Evolutionary conservation across 2,797 vertebrate species (phyloP), one percentile per base, ranked within the genome.

Genomic region (Phoebastria nigripes): DNA sequence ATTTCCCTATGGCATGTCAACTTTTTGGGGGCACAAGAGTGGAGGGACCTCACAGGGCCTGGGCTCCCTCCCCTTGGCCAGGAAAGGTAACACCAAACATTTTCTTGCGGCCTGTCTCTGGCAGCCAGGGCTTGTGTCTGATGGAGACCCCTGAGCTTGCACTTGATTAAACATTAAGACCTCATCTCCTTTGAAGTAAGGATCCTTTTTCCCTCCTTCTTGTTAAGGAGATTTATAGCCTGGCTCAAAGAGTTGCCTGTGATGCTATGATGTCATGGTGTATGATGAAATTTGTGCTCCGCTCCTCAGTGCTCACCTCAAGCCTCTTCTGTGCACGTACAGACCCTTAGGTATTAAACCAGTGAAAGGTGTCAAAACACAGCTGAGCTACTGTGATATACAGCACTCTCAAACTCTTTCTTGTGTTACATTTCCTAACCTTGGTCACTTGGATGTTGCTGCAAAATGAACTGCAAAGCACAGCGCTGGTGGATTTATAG

Each of bases 141-240:
- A n/a, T 61, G 42, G 54, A 91, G 63, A 78, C 31, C 49, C 33
- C n/a, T 10, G 67, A 91, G 55, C 62, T 54, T 58, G 12, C 31
- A 28, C 59, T 90, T 67, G n/a, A 59, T 61, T 56, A 33, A 94
- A 80, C 8, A 44, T 74, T 47, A 56, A 94, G 87, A 15, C 55
- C 19, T 87, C 65, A 20, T 54, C 46, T 93, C 37, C 74, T 94
- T 6, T 62, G 74, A 44, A 82, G 46, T 20, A 17, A 51, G 59
- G 37, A 69, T 69, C 20, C 29, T 76, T n/a, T 71, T 69, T 12
- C 21, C 26, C 12, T 25, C 8, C 6, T 61, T 2, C n/a, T 73
- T 65, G 70, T 7, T 42, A 52, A 74, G 35, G 63, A 82, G 91
- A 93, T 95, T 96, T 94, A 83, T 54, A 79, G 93, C 52, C 90